Percentiles rank a stretch among this genome's conserved stretches.
phyloP scores from a whole-genome alignment of 1,140 invertebrate genomes.

The Ptiloglossa arizonensis region DNA sequence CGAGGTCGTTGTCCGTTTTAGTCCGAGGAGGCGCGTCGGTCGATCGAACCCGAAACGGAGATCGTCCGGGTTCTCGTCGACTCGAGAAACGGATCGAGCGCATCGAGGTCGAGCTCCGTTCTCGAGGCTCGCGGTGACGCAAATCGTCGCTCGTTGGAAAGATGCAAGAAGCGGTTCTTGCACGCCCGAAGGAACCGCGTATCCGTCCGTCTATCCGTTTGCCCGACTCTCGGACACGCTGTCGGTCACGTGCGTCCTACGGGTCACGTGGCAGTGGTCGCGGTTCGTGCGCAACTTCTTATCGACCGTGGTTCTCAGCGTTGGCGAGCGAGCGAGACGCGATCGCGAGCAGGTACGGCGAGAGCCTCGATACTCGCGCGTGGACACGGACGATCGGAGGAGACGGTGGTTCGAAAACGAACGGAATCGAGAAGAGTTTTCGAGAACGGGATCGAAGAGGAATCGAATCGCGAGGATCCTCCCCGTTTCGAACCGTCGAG shows the following conservation, averaged over 20 bases:
- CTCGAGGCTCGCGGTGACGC: conserved; percentile 26
- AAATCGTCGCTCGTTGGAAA: conserved; percentile 32
- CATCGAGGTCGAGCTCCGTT: neutral
- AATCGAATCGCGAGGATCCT: too few relatives aligned
- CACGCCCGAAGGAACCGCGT: conserved; percentile 38
- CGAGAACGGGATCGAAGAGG: too few relatives aligned
- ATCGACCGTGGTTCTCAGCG: conserved; percentile 8
- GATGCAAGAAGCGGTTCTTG: conserved; percentile 57
- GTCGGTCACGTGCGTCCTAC: conserved; percentile 55
- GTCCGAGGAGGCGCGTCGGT: too few relatives aligned
- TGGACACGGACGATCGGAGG: too few relatives aligned
- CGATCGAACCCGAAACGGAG: too few relatives aligned
- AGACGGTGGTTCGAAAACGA: too few relatives aligned
- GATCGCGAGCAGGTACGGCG: too few relatives aligned
- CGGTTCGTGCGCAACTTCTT: conserved; percentile 2
- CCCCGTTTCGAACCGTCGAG: too few relatives aligned
- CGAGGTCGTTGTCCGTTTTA: too few relatives aligned
- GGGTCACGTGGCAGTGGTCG: conserved; percentile 53
- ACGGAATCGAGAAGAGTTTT: too few relatives aligned
- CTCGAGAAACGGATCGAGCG: neutral
- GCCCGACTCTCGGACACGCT: conserved; percentile 48
- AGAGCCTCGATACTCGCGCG: too few relatives aligned
- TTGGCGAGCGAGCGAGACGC: neutral
- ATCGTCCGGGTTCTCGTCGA: neutral
- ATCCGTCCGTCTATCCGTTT: conserved; percentile 54